phyloP scores from a whole-genome alignment of 2,797 vertebrate species.

The Lycodopsis pacificus region DNA sequence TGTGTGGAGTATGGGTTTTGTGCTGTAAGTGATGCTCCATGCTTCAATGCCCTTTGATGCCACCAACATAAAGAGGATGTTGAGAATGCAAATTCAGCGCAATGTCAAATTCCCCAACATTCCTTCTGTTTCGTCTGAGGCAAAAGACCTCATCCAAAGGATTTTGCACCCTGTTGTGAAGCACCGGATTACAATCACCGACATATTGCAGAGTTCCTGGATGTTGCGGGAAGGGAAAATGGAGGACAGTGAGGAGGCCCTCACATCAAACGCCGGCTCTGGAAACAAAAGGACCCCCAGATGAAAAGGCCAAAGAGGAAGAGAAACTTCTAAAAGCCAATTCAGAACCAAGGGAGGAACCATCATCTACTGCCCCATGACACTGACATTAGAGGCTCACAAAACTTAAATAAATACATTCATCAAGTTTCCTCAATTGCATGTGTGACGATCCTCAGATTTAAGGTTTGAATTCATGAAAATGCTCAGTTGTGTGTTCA shows the following conservation, averaged over 20 bases:
- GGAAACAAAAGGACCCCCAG: neutral
- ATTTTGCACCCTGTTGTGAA: conserved; percentile 37
- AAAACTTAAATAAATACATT: conserved; percentile 16
- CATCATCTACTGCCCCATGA: neutral
- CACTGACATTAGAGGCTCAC: neutral
- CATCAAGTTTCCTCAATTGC: no score
- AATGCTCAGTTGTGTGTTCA: no score
- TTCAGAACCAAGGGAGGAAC: conserved; percentile 20
- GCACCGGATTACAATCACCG: conserved; percentile 13
- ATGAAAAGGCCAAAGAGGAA: neutral
- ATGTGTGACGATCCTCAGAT: neutral
- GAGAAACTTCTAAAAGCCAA: neutral
- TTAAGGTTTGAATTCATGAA: neutral
- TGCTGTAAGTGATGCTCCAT: conserved; percentile 44
- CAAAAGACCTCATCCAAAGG: conserved; percentile 20
- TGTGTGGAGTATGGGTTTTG: conserved; percentile 54
- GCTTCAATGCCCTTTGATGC: conserved; percentile 8
- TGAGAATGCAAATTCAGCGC: conserved; percentile 6
- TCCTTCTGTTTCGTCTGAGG: conserved; percentile 6
- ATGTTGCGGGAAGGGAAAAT: neutral
- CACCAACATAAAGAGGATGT: neutral
- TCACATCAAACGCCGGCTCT: neutral
- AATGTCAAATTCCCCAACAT: neutral
- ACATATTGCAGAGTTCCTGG: conserved; percentile 33
- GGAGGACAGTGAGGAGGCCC: neutral